These are phyloP conservation scores for Dicrostonyx torquatus DNA, from an alignment of 2,797 vertebrate species.

Conservation along the genomic window DNA sequence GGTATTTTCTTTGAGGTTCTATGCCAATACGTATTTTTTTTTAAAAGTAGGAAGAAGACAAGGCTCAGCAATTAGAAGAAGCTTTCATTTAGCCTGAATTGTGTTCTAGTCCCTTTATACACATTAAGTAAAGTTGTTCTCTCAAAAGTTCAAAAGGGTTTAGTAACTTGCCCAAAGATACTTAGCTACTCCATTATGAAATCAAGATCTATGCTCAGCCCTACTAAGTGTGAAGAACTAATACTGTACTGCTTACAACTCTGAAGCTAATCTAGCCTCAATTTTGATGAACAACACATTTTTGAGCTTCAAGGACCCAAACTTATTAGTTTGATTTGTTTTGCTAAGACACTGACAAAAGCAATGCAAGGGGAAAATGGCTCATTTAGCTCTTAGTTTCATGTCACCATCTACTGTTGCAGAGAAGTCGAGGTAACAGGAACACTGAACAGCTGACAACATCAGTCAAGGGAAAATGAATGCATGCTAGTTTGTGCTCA, in stretches of 20 bases:
- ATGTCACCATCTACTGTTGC: not conserved
- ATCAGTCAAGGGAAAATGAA: not conserved
- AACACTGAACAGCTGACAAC: not conserved
- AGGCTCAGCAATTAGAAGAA: not conserved
- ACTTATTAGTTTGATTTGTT: not conserved
- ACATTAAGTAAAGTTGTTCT: not conserved
- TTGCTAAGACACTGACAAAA: not conserved
- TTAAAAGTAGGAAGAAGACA: not conserved
- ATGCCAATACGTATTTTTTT: not conserved
- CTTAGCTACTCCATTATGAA: not conserved
- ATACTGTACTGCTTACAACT: not conserved
- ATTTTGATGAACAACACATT: not conserved
- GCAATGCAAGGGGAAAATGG: not conserved
- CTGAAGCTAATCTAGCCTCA: not conserved
- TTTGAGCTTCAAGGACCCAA: not conserved
- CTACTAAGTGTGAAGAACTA: not conserved
- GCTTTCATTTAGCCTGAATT: not conserved
- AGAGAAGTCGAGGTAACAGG: not conserved
- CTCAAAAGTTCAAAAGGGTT: not conserved
- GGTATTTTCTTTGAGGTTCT: not conserved
- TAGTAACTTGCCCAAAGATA: not conserved
- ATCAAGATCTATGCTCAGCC: not conserved
- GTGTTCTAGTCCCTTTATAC: not conserved
- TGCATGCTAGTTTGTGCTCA: not conserved
- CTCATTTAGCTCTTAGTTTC: not conserved